Percentiles rank a stretch among this genome's conserved stretches.
Conservation (phyloP, 2,888 invertebrate genomes). For the Ennomos erosarius region DNA sequence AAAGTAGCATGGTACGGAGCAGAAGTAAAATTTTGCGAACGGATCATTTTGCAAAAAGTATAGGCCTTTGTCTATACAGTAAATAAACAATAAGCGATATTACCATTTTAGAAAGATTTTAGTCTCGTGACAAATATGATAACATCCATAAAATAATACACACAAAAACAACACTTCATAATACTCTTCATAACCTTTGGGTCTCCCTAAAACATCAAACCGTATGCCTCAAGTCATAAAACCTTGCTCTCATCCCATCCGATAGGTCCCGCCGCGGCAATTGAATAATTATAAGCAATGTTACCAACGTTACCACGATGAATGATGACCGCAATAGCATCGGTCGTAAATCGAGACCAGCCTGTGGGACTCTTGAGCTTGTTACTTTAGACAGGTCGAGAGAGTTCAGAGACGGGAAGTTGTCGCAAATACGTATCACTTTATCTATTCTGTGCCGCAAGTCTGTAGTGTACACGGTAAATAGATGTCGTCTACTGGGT, state of each 20-base stretch:
- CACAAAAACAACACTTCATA: conserved; percentile 1
- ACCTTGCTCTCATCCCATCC: conserved; percentile 2
- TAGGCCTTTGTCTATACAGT: too few relatives aligned
- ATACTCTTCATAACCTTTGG: conserved; percentile 10
- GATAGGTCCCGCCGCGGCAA: conserved; percentile 19
- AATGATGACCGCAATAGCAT: conserved; percentile 33
- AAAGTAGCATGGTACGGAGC: too few relatives aligned
- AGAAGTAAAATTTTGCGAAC: too few relatives aligned
- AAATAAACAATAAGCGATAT: too few relatives aligned
- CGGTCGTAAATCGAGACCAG: conserved; percentile 31
- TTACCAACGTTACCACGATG: conserved; percentile 26
- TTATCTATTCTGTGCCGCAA: too few relatives aligned
- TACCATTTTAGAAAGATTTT: too few relatives aligned
- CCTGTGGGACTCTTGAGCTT: conserved; percentile 32
- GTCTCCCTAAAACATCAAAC: neutral
- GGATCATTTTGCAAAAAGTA: too few relatives aligned
- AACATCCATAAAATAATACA: too few relatives aligned
- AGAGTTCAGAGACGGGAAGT: neutral
- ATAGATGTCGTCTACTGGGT: too few relatives aligned
- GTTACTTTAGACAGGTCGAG: conserved; percentile 5
- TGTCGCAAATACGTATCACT: too few relatives aligned
- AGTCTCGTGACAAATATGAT: too few relatives aligned
- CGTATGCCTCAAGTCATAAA: conserved; percentile 15
- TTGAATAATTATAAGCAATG: conserved; percentile 38
- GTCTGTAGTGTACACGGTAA: too few relatives aligned